Conservation (phyloP, 2,888 invertebrate species). For the Nowickia ferox region DNA sequence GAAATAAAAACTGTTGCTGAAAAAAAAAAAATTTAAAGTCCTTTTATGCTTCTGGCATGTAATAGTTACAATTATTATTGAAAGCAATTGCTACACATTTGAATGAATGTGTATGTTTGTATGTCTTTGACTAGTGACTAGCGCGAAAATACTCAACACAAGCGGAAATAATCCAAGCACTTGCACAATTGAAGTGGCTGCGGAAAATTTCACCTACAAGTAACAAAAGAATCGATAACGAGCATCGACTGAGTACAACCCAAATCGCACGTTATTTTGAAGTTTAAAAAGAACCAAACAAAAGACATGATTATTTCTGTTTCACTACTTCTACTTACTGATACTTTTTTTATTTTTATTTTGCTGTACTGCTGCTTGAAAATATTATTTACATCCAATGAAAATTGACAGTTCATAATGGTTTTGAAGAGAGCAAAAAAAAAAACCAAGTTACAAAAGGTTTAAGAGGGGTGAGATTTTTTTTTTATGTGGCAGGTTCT, state of each 20-base stretch:
- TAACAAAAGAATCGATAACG: not conserved
- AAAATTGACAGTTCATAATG: conserved; percentile 45
- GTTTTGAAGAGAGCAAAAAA: not conserved
- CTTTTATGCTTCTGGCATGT: too few relatives aligned
- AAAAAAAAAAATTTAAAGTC: too few relatives aligned
- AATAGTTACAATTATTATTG: too few relatives aligned
- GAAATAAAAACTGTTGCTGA: too few relatives aligned
- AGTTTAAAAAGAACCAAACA: not conserved
- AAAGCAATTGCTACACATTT: too few relatives aligned
- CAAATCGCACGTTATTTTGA: not conserved
- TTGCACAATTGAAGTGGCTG: not conserved
- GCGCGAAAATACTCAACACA: not conserved
- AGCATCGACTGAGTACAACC: not conserved
- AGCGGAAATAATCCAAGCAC: not conserved
- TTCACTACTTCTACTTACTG: not conserved
- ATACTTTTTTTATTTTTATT: not conserved
- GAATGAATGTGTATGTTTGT: not conserved
- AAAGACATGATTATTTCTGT: not conserved
- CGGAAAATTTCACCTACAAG: not conserved
- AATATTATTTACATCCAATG: conserved; percentile 12
- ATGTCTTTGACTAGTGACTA: not conserved
- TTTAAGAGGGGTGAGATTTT: not conserved
- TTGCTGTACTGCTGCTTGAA: conserved; percentile 5
- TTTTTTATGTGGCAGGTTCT: conserved; percentile 14
- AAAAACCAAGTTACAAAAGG: not conserved